These are phyloP conservation scores for Cervus canadensis DNA, from an alignment of 2,113 vertebrate species.

Conservation along the genomic window DNA sequence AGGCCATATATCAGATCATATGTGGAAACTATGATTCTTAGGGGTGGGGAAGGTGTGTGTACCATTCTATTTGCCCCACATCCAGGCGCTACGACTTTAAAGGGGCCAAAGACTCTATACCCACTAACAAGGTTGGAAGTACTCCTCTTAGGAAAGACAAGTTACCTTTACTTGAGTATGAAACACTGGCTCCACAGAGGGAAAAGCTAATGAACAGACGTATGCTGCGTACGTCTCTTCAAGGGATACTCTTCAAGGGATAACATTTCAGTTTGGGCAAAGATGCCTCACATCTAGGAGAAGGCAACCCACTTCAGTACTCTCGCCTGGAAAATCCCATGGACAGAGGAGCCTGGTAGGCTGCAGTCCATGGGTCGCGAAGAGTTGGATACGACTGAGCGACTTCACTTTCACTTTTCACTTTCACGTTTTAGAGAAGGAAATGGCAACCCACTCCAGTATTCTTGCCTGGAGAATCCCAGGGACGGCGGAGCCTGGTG, in stretches of 20 bases:
- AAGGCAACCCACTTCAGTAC: too few species aligned
- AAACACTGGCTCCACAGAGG: background rate
- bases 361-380: too few species aligned
- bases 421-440: too few species aligned
- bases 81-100: background rate
- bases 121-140: background rate
- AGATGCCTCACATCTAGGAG: background rate
- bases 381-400: too few species aligned
- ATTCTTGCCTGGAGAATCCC: too few species aligned
- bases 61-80: background rate
- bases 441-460: too few species aligned
- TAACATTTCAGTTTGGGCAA: background rate
- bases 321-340: too few species aligned
- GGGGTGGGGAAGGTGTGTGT: background rate
- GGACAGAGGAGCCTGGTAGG: too few species aligned
- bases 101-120: background rate
- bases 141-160: background rate
- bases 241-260: background rate
- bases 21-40: background rate
- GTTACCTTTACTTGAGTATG: background rate
- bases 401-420: too few species aligned
- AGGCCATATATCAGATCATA: background rate
- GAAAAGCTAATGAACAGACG: background rate
- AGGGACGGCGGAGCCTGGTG: too few species aligned
- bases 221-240: background rate